These are phyloP conservation scores for Podiceps cristatus DNA, from an alignment of 2,113 vertebrate species.

Conservation along the genomic window DNA sequence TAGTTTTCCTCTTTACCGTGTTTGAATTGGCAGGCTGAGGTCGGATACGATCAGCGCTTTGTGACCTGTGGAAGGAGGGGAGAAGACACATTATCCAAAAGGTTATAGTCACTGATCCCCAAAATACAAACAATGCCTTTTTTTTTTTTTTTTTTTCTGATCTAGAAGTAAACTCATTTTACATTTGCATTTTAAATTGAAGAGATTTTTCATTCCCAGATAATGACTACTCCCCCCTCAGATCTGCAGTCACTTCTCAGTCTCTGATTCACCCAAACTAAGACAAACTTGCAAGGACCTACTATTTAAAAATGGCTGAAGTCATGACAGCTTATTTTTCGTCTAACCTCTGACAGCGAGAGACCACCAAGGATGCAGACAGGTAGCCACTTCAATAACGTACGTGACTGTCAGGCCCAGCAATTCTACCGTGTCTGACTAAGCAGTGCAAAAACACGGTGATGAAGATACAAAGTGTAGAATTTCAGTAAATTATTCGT, in stretches of 20 bases:
- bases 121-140: not conserved
- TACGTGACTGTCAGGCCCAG: not conserved
- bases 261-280: not conserved
- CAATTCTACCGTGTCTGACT: not conserved
- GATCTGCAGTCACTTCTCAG: not conserved
- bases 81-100: not conserved
- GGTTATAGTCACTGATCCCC: not conserved
- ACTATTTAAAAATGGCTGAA: not conserved
- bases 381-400: not conserved
- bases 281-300: not conserved
- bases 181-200: not conserved
- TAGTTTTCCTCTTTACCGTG: not conserved
- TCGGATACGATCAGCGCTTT: not conserved
- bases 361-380: not conserved
- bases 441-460: not conserved
- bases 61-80: not conserved
- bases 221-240: not conserved
- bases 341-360: not conserved
- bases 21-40: not conserved
- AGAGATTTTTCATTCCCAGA: not conserved
- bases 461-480: not conserved
- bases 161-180: not conserved
- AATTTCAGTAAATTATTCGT: not conserved
- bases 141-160: not conserved
- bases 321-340: not conserved